phyloP scores from a whole-genome alignment of 1,140 invertebrate species.

The Yoshiicerus persimilis region DNA sequence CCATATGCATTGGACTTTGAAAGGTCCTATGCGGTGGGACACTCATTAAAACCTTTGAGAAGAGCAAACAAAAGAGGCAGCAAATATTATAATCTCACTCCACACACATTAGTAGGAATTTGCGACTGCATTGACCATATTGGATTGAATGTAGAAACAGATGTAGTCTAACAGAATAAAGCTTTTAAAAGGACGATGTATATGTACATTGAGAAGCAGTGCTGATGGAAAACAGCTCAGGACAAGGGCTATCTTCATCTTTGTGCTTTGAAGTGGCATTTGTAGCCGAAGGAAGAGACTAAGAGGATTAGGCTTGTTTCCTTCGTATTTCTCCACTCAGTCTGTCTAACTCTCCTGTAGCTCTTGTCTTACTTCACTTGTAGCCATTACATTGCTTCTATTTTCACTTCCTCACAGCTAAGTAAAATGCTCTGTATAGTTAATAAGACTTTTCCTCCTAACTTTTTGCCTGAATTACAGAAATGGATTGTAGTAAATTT shows the following conservation, averaged over 20 bases:
- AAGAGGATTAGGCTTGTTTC: conserved; percentile 15
- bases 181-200: not conserved
- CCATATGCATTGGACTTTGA: too few species aligned
- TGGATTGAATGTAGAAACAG: too few species aligned
- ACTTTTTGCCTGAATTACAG: not conserved
- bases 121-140: too few species aligned
- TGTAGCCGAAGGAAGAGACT: not conserved
- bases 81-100: too few species aligned
- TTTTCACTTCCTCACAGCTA: not conserved
- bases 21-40: too few species aligned
- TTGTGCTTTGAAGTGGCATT: conserved; percentile 5
- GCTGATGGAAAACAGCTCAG: not conserved
- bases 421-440: not conserved
- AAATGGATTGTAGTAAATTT: too few species aligned
- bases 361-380: not conserved
- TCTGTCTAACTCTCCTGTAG: not conserved
- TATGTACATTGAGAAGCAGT: not conserved
- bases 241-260: conserved; percentile 19
- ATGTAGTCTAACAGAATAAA: not conserved
- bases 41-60: too few species aligned
- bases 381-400: conserved; percentile 12
- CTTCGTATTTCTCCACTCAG: not conserved
- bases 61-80: too few species aligned
- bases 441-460: not conserved
- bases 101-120: too few species aligned